Percentiles rank a stretch among this genome's conserved stretches.
These are phyloP conservation scores for Aporrectodea caliginosa DNA, from an alignment of 1,140 invertebrate species.

Conservation along the genomic window DNA sequence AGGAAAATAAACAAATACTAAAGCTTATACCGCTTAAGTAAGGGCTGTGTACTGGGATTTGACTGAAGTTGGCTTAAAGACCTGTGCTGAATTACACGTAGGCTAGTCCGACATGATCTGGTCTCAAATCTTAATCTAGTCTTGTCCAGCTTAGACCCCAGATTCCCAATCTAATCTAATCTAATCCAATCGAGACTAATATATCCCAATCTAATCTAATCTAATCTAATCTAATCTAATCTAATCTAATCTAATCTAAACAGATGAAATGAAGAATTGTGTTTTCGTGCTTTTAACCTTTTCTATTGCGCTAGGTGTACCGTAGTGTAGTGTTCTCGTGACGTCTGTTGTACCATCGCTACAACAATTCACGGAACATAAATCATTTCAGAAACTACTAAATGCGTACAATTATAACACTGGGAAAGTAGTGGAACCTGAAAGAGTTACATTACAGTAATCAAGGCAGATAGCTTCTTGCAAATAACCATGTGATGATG, in stretches of 20 bases:
- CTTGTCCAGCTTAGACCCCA: too few relatives aligned
- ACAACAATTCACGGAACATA: slow-evolving; percentile 39
- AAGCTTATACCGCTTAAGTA: too few relatives aligned
- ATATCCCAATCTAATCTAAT: too few relatives aligned
- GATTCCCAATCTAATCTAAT: too few relatives aligned
- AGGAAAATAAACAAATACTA: too few relatives aligned
- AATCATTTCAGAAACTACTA: background rate
- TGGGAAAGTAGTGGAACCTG: background rate
- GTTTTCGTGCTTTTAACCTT: slow-evolving; percentile 44
- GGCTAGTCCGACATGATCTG: too few relatives aligned
- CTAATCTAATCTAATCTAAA: background rate
- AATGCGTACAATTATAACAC: background rate
- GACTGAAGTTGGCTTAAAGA: too few relatives aligned
- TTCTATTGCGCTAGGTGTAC: slow-evolving; percentile 69
- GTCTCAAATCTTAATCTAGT: too few relatives aligned
- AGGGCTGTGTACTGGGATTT: too few relatives aligned
- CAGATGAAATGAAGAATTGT: background rate
- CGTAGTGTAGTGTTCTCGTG: slow-evolving; percentile 86
- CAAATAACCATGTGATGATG: background rate
- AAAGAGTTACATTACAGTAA: background rate
- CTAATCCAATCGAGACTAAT: too few relatives aligned
- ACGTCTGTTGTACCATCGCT: slow-evolving; percentile 93
- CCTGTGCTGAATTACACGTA: too few relatives aligned
- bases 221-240: background rate
- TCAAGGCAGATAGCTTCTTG: background rate